Evolutionary conservation across 2,797 vertebrate genomes (phyloP).

Genomic region (Holocentrus rufus): DNA sequence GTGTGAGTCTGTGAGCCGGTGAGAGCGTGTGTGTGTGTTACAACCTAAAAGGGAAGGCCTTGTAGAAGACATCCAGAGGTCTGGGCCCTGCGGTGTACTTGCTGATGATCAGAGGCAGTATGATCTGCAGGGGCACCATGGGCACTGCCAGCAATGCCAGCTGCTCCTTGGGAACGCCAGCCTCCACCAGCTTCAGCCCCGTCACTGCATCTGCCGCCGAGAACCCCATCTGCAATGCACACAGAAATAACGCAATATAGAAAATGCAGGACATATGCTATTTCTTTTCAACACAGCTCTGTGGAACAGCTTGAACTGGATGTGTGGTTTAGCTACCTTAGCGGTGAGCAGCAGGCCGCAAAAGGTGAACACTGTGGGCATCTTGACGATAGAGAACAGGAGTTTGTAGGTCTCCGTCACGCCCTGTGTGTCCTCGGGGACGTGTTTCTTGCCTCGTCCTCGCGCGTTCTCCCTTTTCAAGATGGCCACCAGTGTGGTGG

Average conservation of each 20-base stretch:
- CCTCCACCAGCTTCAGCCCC: conserved; percentile 95
- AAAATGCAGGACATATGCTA: not conserved
- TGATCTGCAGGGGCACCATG: conserved; percentile 97
- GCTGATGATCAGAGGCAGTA: conserved; percentile 94
- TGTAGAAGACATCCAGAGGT: conserved; percentile 94
- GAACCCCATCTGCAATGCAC: conserved; percentile 90
- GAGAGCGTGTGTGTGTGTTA: conserved; percentile 1
- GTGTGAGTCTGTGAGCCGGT: not conserved
- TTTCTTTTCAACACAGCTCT: too few relatives aligned
- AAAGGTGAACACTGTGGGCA: conserved; percentile 95
- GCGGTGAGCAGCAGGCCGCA: conserved; percentile 93
- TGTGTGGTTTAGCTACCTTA: conserved; percentile 81
- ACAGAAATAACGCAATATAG: not conserved
- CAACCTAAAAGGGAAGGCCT: conserved; percentile 96
- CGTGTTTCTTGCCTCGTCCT: conserved; percentile 64
- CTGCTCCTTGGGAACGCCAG: conserved; percentile 96
- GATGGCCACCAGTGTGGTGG: conserved; percentile 94
- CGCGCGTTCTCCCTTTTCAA: conserved; percentile 90
- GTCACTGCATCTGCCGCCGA: conserved; percentile 97
- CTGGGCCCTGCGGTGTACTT: conserved; percentile 96
- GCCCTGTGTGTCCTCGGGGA: conserved; percentile 88
- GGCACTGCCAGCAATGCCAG: conserved; percentile 95
- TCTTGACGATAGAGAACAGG: conserved; percentile 91
- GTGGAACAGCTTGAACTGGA: too few relatives aligned
- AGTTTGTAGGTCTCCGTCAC: conserved; percentile 93